A percentile compares a stretch with the other conserved stretches of the same genome.
Evolutionary conservation across 2,797 vertebrate genomes (phyloP).

Genomic region (Parotocinclus haroldoi): DNA sequence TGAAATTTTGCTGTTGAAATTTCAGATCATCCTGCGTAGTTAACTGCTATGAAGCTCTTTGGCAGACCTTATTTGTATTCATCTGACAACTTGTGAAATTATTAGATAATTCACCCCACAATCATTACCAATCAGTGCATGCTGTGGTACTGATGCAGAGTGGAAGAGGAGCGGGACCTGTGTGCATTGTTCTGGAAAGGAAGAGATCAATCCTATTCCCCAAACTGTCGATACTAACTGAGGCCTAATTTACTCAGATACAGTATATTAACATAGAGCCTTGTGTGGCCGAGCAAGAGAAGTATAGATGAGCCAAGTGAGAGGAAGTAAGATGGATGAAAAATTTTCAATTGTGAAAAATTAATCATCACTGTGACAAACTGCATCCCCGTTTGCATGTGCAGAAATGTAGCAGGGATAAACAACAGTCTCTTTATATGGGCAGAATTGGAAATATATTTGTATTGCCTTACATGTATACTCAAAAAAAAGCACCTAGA

Average conservation of each 20-base stretch:
- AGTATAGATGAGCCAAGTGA: too few species aligned
- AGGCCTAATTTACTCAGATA: slow-evolving; percentile 5
- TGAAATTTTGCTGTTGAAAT: too few species aligned
- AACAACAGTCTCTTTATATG: too few species aligned
- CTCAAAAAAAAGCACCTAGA: too few species aligned
- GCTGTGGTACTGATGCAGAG: slow-evolving; percentile 9
- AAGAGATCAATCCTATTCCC: slow-evolving; percentile 26
- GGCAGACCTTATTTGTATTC: slow-evolving; percentile 17
- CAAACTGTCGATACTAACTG: slow-evolving; percentile 11
- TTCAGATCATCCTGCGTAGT: too few species aligned
- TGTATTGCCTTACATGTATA: too few species aligned
- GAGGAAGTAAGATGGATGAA: too few species aligned
- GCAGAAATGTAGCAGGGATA: too few species aligned
- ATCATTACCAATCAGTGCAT: slow-evolving; percentile 32
- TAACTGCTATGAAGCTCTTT: background rate
- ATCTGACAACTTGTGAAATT: slow-evolving; percentile 13
- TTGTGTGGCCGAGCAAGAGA: background rate
- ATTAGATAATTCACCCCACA: slow-evolving; percentile 27
- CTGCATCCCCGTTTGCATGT: too few species aligned
- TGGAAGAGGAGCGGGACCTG: slow-evolving; percentile 1
- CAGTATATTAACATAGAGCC: background rate
- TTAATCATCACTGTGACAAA: too few species aligned
- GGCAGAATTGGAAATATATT: too few species aligned
- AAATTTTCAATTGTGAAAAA: too few species aligned
- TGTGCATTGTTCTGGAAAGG: slow-evolving; percentile 7